Base-by-base conservation (phyloP, 2,113 vertebrate species). In the Etheostoma cragini region DNA sequence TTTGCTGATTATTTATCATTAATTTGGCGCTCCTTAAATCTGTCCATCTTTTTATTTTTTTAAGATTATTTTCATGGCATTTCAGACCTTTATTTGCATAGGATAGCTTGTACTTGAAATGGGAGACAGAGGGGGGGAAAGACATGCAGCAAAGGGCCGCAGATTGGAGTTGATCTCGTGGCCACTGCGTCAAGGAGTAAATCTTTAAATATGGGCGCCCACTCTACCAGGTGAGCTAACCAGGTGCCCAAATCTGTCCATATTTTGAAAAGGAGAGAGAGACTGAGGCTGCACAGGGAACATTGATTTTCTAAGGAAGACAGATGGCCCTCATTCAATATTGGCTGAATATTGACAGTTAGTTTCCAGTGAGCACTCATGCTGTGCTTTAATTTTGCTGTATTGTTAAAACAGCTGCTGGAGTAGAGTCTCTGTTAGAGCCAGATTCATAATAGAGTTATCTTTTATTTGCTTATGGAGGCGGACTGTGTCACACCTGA, bases 361-460 rank as follows among this genome's bases (percentile, higher is more conserved):
- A 86, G 71, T 75, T 88, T 89, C 78, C 79, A 85, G 81, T 73
- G 80, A 90, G 85, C 75, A 57, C 72, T 85, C 78, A 69, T 38
- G 58, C 84, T 78, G 70, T 7, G 33, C 69, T 84, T 90, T 92
- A 81, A 91, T 89, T 79, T 80, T 17, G 50, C 22, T n/a, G 74
- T 74, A 83, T 81, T 88, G 85, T 85, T 80, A 83, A 86, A 87
- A 76, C 54, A 88, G 80, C 52, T 80, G 74, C 67, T 30, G 33
- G 30, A 79, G 50, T 7, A 38, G 45, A 83, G 69, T 71, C 58
- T 58, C 46, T 50, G 69, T 72, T 80, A 68, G 73, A 77, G 69
- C 61, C 49, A 24, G 56, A 38, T 65, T 85, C 78, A 77, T 84
- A 56, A 72, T 68, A 66, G 65, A 88, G 70, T 78, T 83, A 13